Base-by-base conservation (phyloP, 2,888 invertebrate species). In the Noctua fimbriata region DNA sequence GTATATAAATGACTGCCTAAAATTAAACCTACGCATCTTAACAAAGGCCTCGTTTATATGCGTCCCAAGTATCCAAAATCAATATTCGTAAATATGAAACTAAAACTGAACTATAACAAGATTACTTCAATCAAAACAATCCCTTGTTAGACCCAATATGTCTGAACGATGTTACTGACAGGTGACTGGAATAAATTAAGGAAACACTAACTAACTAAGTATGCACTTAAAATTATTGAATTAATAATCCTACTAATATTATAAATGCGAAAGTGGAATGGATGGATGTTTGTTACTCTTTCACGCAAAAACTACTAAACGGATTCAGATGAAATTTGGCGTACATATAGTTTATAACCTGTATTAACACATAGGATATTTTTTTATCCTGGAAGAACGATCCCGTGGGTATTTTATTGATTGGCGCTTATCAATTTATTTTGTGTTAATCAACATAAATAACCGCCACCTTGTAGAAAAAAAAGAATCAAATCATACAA, bases 91-190 rank as follows among this genome's bases (percentile, higher is more conserved):
- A 73, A 76, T 75, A 76, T 67, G 24, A 72, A 73, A 74, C 78
- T 82, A 58, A 71, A 72, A 28, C 76, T 63, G 14, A 82, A 82
- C 77, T 86, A 49, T 79, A 84, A 86, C 87, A 76, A 87, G 84
- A 73, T 80, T 55, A 83, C 63, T 83, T 77, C 60, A 84, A 74
- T 87, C 79, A 78, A 73, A 83, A 76, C 66, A 58, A 52, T 69
- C 87, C 80, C 85, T 78, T 70, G 73, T 71, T 73, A 47, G 28
- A 69, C 66, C 83, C 82, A 82, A 85, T 75, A 76, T 78, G 69
- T 77, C 47, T 66, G 58, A 81, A 78, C 58, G 32, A 58, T 58
- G 66, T 72, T 44, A 63, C 16, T 72, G 73, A 73, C 73, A 71
- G 70, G 82, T 81, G 76, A 65, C 75, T 58, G 41, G 77, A 81